Evolutionary conservation across 2,888 invertebrate genomes (phyloP).

Genomic region (Liposcelis brunnea): DNA sequence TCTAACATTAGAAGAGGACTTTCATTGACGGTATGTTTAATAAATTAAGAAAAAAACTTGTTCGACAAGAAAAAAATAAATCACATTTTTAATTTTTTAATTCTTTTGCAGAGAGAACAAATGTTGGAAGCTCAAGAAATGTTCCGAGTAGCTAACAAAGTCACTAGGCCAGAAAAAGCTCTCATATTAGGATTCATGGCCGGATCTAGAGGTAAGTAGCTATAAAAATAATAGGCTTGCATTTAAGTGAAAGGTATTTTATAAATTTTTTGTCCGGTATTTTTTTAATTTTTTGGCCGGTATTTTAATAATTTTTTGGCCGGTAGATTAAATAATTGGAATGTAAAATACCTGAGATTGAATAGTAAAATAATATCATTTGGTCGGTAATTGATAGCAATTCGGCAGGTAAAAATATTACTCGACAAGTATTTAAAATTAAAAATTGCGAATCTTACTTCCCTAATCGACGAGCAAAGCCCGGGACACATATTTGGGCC

Average conservation of each 20-base stretch:
- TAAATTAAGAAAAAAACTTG: neutral
- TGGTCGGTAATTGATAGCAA: too few relatives aligned
- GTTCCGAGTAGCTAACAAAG: slow-evolving; percentile 90
- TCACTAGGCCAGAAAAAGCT: slow-evolving; percentile 91
- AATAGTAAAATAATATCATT: too few relatives aligned
- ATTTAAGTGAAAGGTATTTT: neutral
- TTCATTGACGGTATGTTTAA: neutral
- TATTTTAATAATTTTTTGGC: too few relatives aligned
- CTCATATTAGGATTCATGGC: slow-evolving; percentile 97
- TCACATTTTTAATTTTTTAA: slow-evolving; percentile 11
- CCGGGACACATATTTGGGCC: too few relatives aligned
- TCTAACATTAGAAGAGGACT: neutral
- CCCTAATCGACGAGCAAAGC: too few relatives aligned
- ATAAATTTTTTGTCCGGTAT: slow-evolving; percentile 5
- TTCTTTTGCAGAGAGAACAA: slow-evolving; percentile 65
- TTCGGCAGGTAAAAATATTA: too few relatives aligned
- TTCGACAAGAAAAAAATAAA: neutral
- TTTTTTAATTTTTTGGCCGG: too few relatives aligned
- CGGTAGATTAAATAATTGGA: too few relatives aligned
- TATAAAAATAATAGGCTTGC: too few relatives aligned
- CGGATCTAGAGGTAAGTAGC: slow-evolving; percentile 63
- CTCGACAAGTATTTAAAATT: too few relatives aligned
- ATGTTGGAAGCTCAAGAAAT: slow-evolving; percentile 95
- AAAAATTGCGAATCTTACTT: too few relatives aligned
- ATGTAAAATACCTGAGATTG: too few relatives aligned